Conservation (phyloP, 2,888 invertebrate species). For the Keiferia lycopersicella region DNA sequence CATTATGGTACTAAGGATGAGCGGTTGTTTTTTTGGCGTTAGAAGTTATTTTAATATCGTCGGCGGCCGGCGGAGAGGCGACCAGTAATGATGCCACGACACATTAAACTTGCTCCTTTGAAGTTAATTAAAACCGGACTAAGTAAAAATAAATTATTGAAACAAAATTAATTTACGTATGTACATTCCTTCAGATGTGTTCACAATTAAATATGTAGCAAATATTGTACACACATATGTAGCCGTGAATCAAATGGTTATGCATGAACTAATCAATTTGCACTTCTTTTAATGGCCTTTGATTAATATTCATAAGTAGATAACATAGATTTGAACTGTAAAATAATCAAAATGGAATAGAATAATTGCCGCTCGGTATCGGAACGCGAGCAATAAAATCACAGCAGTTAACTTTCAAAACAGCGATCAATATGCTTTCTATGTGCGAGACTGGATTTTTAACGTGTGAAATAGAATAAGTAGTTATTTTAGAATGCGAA, state of each 20-base stretch:
- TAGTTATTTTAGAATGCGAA: background rate
- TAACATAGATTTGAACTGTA: background rate
- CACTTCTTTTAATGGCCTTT: background rate
- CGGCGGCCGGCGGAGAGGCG: constrained; percentile 21
- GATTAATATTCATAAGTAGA: background rate
- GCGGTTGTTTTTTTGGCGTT: constrained; percentile 21
- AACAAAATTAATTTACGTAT: constrained; percentile 23
- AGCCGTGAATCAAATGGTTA: background rate
- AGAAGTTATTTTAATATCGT: constrained; percentile 27
- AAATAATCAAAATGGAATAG: constrained; percentile 17
- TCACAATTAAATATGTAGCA: constrained; percentile 12
- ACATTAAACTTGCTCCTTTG: constrained; percentile 59
- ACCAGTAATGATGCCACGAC: constrained; percentile 52
- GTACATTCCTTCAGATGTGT: constrained; percentile 14
- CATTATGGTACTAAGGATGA: constrained; percentile 16
- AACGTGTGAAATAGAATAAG: background rate
- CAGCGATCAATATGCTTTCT: constrained; percentile 1
- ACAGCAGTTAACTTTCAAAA: background rate
- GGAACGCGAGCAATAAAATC: constrained; percentile 17
- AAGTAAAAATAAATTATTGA: constrained; percentile 36
- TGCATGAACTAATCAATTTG: background rate
- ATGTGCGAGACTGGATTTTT: background rate
- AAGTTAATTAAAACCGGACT: constrained; percentile 57
- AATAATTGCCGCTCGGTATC: constrained; percentile 13
- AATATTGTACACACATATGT: too few species aligned